These are phyloP conservation scores for Parapristionchus giblindavisi DNA, from an alignment of 2,888 invertebrate genomes.

Conservation along the genomic window DNA sequence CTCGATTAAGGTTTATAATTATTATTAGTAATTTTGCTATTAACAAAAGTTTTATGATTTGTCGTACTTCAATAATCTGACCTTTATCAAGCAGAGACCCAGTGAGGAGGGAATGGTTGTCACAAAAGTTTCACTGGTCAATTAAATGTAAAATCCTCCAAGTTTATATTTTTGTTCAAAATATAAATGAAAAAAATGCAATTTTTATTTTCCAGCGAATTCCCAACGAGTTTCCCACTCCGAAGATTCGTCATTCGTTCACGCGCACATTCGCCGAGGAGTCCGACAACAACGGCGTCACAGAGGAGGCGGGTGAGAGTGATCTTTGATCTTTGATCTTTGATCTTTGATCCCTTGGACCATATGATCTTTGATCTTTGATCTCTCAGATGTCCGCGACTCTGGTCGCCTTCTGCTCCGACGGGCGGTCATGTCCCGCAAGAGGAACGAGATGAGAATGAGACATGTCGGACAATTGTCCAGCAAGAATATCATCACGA, in stretches of 20 bases:
- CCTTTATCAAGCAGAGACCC: no score
- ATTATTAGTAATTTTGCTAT: not conserved
- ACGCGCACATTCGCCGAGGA: conserved; percentile 96
- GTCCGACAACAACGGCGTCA: conserved; percentile 54
- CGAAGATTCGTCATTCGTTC: conserved; percentile 91
- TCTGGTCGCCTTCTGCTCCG: conserved; percentile 10
- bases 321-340: no score
- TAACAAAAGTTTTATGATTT: no score
- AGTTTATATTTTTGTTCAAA: no score
- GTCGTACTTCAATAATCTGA: no score
- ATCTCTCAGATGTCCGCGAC: conserved; percentile 2
- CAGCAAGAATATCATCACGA: conserved; percentile 57
- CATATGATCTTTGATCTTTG: no score
- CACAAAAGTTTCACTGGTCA: no score
- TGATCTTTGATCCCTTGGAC: no score
- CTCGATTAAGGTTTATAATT: conserved; percentile 43
- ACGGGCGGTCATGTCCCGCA: conserved; percentile 2
- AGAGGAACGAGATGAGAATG: conserved; percentile 45
- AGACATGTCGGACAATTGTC: conserved; percentile 66
- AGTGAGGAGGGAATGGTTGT: no score
- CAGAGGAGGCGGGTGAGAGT: conserved; percentile 5
- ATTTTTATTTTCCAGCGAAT: conserved; percentile 78
- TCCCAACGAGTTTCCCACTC: conserved; percentile 78
- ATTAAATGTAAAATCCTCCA: no score
- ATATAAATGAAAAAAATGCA: no score